Evolutionary conservation across 2,888 invertebrate species (phyloP).

Genomic region (Chalcis sispes): DNA sequence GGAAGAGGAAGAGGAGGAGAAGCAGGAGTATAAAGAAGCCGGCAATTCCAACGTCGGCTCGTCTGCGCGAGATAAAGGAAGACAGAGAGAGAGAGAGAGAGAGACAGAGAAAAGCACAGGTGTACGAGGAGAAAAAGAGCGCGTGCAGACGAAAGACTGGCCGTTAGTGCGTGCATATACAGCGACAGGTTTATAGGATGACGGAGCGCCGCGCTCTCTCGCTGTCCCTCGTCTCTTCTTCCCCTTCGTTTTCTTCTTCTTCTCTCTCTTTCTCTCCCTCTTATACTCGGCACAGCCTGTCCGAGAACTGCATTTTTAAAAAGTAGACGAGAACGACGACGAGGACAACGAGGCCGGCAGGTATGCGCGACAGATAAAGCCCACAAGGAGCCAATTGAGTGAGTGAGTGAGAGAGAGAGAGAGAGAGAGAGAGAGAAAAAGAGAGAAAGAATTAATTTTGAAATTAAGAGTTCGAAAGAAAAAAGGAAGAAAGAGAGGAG

Average conservation of each 20-base stretch:
- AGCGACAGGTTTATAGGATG: slow-evolving; percentile 52
- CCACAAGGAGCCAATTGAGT: not conserved
- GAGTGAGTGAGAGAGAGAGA: not conserved
- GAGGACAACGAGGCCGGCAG: slow-evolving; percentile 7
- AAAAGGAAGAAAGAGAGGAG: too few relatives aligned
- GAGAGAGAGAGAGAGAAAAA: not conserved
- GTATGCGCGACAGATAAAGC: slow-evolving; percentile 32
- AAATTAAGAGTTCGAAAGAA: slow-evolving; percentile 54
- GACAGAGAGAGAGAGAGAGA: not conserved
- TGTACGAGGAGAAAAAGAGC: slow-evolving; percentile 19
- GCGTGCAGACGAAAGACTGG: slow-evolving; percentile 1
- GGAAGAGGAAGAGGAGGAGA: not conserved
- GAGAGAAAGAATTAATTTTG: slow-evolving; percentile 38
- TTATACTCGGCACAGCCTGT: slow-evolving; percentile 32
- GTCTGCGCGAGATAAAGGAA: too few relatives aligned
- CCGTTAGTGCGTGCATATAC: too few relatives aligned
- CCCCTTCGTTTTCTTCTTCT: not conserved
- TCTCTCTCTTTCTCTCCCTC: not conserved
- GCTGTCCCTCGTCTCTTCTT: too few relatives aligned
- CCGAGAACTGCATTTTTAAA: slow-evolving; percentile 52
- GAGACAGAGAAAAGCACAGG: slow-evolving; percentile 36
- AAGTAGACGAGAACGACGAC: not conserved
- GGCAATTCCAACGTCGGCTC: not conserved
- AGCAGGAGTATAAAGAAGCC: not conserved
- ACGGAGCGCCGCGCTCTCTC: slow-evolving; percentile 11